Percentiles rank a stretch among this genome's conserved stretches.
phyloP scores from a whole-genome alignment of 2,797 vertebrate species.

The Falco naumanni region DNA sequence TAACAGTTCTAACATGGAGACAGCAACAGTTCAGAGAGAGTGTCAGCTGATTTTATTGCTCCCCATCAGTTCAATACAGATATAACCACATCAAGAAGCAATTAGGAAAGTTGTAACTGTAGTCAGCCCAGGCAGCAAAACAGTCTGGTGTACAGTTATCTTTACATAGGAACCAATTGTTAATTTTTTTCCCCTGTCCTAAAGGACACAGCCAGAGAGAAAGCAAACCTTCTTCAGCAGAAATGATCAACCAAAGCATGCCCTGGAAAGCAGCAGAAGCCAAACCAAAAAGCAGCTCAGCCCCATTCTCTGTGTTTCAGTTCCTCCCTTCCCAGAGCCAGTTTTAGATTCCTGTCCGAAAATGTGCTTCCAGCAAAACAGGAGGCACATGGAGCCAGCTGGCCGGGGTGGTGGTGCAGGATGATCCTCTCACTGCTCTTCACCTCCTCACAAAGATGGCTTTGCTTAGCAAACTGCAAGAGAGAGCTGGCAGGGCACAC shows the following conservation, averaged over 20 bases:
- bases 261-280: not conserved
- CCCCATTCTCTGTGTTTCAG: not conserved
- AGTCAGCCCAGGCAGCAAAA: not conserved
- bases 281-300: not conserved
- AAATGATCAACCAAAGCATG: not conserved
- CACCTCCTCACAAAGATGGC: not conserved
- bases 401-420: not conserved
- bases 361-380: not conserved
- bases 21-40: not conserved
- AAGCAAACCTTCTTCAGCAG: not conserved
- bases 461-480: not conserved
- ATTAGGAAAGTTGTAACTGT: not conserved
- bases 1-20: not conserved
- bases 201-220: not conserved
- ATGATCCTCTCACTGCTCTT: not conserved
- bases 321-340: not conserved
- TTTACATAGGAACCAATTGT: not conserved
- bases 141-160: not conserved
- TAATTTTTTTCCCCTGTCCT: not conserved
- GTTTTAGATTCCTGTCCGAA: not conserved
- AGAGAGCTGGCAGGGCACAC: not conserved
- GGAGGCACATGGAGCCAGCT: not conserved
- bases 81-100: not conserved
- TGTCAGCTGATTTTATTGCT: not conserved
- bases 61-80: accelerated